These are phyloP conservation scores for Protobothrops mucrosquamatus DNA, from an alignment of 2,113 vertebrate species.

Conservation along the genomic window DNA sequence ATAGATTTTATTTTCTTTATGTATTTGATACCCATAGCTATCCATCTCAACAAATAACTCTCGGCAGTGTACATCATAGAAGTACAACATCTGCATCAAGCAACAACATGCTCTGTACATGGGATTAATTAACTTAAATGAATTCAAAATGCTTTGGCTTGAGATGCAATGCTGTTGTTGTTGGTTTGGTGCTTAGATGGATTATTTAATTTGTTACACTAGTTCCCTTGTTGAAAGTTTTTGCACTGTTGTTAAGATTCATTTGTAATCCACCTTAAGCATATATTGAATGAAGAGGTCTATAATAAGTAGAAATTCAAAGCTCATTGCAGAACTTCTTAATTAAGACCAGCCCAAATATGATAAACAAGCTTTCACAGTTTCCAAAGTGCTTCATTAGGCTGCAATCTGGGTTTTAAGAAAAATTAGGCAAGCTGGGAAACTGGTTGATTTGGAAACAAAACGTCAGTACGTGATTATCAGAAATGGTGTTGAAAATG, in stretches of 20 bases:
- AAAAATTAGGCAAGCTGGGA: background rate
- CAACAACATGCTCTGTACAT: background rate
- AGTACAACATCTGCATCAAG: background rate
- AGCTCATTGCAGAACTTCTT: background rate
- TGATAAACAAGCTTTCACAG: background rate
- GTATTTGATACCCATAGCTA: background rate
- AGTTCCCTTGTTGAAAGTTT: background rate
- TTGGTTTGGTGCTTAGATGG: background rate
- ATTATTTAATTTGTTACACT: background rate
- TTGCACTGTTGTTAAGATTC: background rate
- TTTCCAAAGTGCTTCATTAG: background rate
- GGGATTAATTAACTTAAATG: background rate
- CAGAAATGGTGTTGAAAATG: background rate
- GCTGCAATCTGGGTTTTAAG: background rate
- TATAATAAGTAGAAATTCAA: background rate
- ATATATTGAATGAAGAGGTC: background rate
- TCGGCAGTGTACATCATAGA: background rate
- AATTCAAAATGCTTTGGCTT: background rate
- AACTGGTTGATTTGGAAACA: background rate
- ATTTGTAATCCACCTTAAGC: background rate
- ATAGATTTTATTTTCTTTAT: background rate
- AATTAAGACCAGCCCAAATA: background rate
- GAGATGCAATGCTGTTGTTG: background rate
- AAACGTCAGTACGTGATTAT: background rate
- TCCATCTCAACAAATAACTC: background rate